A percentile compares a stretch with the other conserved stretches of the same genome.
Conservation (phyloP, 2,888 invertebrate species). For the Lasioglossum oenotherae region DNA sequence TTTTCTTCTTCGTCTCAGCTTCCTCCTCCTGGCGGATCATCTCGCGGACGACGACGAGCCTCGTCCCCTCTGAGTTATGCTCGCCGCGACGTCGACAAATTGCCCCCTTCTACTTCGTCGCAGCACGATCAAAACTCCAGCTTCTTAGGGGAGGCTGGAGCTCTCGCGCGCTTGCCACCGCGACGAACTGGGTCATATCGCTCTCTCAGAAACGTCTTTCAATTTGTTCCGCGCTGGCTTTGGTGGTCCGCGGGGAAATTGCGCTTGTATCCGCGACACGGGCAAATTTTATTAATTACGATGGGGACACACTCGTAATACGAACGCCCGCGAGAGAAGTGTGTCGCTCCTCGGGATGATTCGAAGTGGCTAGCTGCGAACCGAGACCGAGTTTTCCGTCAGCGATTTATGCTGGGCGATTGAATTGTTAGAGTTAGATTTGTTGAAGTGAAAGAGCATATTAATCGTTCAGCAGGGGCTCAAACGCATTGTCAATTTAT, state of each 20-base stretch:
- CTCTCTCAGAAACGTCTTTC: background rate
- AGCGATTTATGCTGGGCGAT: background rate
- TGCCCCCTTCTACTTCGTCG: slow-evolving; percentile 17
- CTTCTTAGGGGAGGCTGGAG: background rate
- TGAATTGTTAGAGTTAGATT: background rate
- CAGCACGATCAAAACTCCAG: slow-evolving; percentile 23
- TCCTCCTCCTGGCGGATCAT: background rate
- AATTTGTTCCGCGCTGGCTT: background rate
- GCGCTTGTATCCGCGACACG: background rate
- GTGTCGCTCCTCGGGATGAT: background rate
- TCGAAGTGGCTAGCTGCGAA: background rate
- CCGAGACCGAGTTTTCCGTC: background rate
- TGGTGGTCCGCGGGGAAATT: background rate
- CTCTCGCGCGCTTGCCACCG: background rate
- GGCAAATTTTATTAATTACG: background rate
- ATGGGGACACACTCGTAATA: background rate
- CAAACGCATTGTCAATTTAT: no score
- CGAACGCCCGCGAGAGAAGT: background rate
- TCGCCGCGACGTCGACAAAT: slow-evolving; percentile 53
- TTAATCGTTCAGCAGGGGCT: no score
- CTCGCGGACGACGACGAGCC: slow-evolving; percentile 11
- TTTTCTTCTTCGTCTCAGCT: slow-evolving; percentile 7
- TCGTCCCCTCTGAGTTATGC: slow-evolving; percentile 50
- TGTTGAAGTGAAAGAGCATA: no score
- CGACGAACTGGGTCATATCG: slow-evolving; percentile 6